A percentile compares a stretch with the other conserved stretches of the same genome.
Conservation (phyloP, 30 jellyfish, hydroid and myxozoan genomes). For the Aurelia aurita complex sp. Pacific region DNA sequence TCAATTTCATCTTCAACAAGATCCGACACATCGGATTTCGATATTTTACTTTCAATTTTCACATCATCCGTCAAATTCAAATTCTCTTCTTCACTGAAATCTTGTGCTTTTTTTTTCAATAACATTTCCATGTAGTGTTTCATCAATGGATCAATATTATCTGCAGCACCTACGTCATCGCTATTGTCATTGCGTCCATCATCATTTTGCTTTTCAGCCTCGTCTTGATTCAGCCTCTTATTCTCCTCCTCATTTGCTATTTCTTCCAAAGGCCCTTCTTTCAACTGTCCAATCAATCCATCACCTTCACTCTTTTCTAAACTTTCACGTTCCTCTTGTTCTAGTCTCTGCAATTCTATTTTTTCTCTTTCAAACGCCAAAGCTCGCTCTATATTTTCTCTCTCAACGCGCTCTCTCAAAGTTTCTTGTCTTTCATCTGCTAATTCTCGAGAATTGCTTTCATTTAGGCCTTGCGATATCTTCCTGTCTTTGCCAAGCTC, state of each 20-base stretch:
- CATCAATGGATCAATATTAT: constrained; percentile 56
- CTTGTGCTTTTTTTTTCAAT: constrained; percentile 22
- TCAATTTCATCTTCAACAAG: constrained; percentile 53
- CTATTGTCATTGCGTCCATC: neutral
- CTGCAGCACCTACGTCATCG: constrained; percentile 19
- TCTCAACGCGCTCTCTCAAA: no score
- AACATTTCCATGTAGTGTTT: constrained; percentile 67
- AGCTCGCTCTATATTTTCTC: neutral
- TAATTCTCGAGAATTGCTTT: neutral
- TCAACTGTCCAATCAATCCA: neutral
- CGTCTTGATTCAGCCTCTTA: neutral
- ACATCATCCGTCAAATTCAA: constrained; percentile 48
- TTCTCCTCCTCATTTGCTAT: neutral
- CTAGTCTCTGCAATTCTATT: neutral
- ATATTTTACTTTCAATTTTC: constrained; percentile 24
- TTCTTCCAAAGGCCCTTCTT: no score
- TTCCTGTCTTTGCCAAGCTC: no score
- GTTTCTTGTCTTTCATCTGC: neutral
- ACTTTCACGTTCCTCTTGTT: constrained; percentile 2
- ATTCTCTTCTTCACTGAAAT: neutral
- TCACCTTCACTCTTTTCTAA: neutral
- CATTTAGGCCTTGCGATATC: neutral
- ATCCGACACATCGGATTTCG: constrained; percentile 43
- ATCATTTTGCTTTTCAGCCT: neutral
- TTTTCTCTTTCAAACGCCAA: constrained; percentile 6